Percentiles rank a stretch among this genome's conserved stretches.
Conservation (phyloP, 2,888 invertebrate genomes). For the Zele albiditarsus region DNA sequence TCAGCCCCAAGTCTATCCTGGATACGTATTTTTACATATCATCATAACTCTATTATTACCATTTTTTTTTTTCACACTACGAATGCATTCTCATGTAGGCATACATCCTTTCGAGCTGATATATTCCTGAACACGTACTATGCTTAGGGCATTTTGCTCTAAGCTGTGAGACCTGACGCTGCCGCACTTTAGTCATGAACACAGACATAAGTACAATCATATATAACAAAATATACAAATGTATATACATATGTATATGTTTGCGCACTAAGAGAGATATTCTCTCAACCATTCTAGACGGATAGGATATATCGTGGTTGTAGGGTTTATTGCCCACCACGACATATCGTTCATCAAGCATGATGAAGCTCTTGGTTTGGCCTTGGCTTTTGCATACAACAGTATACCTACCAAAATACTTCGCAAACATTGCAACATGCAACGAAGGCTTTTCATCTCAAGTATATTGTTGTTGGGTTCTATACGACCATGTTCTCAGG, state of each 20-base stretch:
- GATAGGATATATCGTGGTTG: constrained; percentile 53
- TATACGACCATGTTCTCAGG: neutral
- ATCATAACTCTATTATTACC: too few species aligned
- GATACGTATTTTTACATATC: too few species aligned
- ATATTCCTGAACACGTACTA: constrained; percentile 10
- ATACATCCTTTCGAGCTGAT: constrained; percentile 9
- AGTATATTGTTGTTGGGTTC: neutral
- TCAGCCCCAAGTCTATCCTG: too few species aligned
- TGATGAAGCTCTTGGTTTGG: constrained; percentile 63
- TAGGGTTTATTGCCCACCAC: constrained; percentile 52
- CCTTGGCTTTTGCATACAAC: constrained; percentile 47
- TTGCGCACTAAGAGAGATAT: neutral
- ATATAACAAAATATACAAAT: neutral
- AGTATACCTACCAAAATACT: constrained; percentile 17
- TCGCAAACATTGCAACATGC: constrained; percentile 7
- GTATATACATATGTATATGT: neutral
- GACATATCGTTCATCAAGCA: constrained; percentile 53
- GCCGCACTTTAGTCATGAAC: constrained; percentile 18
- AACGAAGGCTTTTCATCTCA: constrained; percentile 52
- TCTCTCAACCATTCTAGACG: constrained; percentile 47
- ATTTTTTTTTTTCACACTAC: constrained; percentile 23
- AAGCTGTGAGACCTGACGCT: neutral
- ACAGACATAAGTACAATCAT: neutral
- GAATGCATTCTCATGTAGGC: neutral
- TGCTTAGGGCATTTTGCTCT: constrained; percentile 25